Evolutionary conservation across 2,797 vertebrate genomes (phyloP), one percentile per base, ranked within the genome.

Genomic region (Falco berigora): DNA sequence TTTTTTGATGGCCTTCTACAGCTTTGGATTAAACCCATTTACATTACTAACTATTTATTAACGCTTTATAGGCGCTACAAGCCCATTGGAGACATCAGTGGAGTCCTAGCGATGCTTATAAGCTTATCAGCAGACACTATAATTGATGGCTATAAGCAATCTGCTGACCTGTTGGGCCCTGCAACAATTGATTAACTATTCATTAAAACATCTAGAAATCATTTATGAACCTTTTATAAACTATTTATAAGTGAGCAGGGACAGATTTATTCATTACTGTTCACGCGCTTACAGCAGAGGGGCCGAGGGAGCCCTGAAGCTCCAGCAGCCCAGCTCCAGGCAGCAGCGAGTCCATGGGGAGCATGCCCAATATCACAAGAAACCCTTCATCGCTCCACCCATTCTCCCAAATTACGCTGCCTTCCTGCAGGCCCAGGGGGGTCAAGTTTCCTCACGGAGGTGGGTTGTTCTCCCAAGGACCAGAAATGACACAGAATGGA

Each of bases 111-210:
- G 69, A 34, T 59, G 38, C 53, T 81, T 34, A 5, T 34, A 86
- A 92, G 69, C 79, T 91, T 69, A 66, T 72, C 73, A 95, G 82
- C 47, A 81, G 68, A 36, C n/a, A 5, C 16, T 40, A 71, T 55
- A 86, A 78, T 56, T 55, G 91, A 81, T 76, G 63, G 76, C 66
- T 84, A 42, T 90, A 82, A 91, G 42, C 79, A 91, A 73, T 86
- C 53, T 59, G 47, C 82, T 93, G 95, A 95, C 94, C 96, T 88
- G 25, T 86, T 92, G 21, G 92, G 80, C 86, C 55, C 4, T 5
- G 67, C 55, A 92, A 86, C 92, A 95, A 95, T 94, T 59, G 92
- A 95, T 96, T 96, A 96, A 91, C 91, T 88, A 90, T 90, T 95
- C 88, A 95, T 96, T 95, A 95, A 92, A 95, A 78, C 79, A 93